Evolutionary conservation across 2,113 vertebrate species (phyloP).

Genomic region (Myodes glareolus): DNA sequence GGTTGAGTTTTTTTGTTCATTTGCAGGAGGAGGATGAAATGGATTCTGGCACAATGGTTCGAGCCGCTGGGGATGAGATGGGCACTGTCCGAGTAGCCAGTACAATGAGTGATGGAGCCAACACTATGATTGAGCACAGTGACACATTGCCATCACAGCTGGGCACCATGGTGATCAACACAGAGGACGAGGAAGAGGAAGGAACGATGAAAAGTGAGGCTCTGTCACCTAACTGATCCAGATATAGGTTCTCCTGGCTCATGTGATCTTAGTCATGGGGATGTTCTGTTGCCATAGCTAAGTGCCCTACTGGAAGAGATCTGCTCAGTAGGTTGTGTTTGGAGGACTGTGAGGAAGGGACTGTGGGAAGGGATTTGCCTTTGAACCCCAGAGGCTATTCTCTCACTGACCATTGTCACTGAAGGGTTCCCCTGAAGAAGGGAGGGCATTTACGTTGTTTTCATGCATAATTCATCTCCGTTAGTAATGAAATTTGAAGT

Average conservation of each 20-base stretch:
- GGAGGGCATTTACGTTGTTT: not conserved
- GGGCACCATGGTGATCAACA: constrained; percentile 97
- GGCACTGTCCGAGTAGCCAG: constrained; percentile 91
- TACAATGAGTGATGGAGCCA: constrained; percentile 85
- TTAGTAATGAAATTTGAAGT: not conserved
- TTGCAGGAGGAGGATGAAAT: constrained; percentile 94
- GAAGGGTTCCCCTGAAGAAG: not conserved
- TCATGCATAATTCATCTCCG: not conserved
- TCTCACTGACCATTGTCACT: not conserved
- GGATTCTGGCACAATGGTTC: constrained; percentile 95
- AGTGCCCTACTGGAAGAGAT: not conserved
- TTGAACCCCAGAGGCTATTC: not conserved
- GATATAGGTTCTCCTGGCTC: not conserved
- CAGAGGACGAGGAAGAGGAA: constrained; percentile 92
- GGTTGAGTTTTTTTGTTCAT: not conserved
- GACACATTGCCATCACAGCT: constrained; percentile 91
- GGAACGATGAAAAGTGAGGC: constrained; percentile 96
- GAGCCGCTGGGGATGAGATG: constrained; percentile 86
- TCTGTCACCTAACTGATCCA: not conserved
- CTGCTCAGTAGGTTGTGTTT: not conserved
- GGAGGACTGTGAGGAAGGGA: not conserved
- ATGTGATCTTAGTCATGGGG: not conserved
- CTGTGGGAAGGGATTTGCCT: not conserved
- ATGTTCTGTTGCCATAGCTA: not conserved
- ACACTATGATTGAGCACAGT: constrained; percentile 91